These are phyloP conservation scores for Lepidocyrtoides sp. DNA, from an alignment of 2,888 invertebrate genomes.

Conservation along the genomic window DNA sequence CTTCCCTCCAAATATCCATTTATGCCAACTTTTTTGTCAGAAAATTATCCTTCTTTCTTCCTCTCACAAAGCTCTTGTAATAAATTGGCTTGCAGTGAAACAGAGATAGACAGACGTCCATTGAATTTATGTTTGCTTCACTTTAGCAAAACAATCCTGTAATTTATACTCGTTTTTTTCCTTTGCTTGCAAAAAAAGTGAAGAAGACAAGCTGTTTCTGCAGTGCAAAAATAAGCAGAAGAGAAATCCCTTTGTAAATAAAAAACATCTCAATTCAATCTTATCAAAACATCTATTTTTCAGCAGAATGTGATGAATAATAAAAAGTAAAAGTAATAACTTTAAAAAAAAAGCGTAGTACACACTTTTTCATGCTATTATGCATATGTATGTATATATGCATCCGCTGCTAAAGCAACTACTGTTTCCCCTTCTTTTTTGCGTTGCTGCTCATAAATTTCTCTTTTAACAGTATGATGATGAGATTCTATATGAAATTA, in stretches of 20 bases:
- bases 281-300: constrained; percentile 1
- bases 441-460: neutral
- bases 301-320: constrained; percentile 38
- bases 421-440: too few species aligned
- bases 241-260: neutral
- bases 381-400: neutral
- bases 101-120: neutral
- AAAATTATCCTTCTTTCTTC: neutral
- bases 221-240: neutral
- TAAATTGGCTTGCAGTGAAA: neutral
- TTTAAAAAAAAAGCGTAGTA: neutral
- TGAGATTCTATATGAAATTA: neutral
- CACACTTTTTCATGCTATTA: neutral
- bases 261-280: constrained; percentile 32
- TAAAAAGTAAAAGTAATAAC: constrained; percentile 24
- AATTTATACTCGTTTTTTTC: constrained; percentile 8
- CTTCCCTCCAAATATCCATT: too few species aligned
- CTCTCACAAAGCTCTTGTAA: neutral
- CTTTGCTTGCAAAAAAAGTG: neutral
- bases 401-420: neutral
- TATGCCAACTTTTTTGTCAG: too few species aligned
- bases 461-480: neutral
- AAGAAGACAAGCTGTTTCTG: neutral
- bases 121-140: constrained; percentile 52
- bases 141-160: constrained; percentile 18